Base-by-base conservation (phyloP, 2,797 vertebrate species). In the Phaenicophaeus curvirostris region DNA sequence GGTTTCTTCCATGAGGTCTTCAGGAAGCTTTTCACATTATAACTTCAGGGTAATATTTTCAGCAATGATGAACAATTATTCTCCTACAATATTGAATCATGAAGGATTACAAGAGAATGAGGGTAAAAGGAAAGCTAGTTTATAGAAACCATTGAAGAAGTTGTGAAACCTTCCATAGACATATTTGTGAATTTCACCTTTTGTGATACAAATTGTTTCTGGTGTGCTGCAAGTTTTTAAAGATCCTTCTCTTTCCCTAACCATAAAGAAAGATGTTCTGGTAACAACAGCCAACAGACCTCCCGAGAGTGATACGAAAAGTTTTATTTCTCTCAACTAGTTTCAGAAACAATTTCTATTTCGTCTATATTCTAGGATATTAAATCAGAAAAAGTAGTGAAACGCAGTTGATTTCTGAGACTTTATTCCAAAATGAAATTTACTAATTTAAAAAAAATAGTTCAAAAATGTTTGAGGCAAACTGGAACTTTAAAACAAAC, bases 181-280 rank as follows among this genome's bases (percentile, higher is more conserved):
- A 8, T 75, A 57, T 8, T 65, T 74, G 55, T 80, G 77, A 41
- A 18, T 25, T 7, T 81, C 61, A 59, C 30, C 87, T 8, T 48
- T 77, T 77, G 44, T 93, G 66, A 94, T 96, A 55, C 13, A 92
- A 95, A 39, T 39, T 63, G 17, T 69, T 77, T 54, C 41, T 61
- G 68, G 35, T 80, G 19, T 31, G 65, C 48, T 74, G 51, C 21
- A 76, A 14, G 27, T 63, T 72, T 66, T 93, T 19, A 92, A 93
- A 93, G 69, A 92, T 88, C 44, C 87, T 96, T 94, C 80, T 58
- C 18, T 68, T 83, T 88, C 15, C 8, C 14, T 31, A 54, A 35
- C 5, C 31, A 61, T 51, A 86, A 84, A 71, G 44, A 90, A 89
- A 84, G 74, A 18, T 46, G 19, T 78, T 91, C 75, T 59, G 48